Evolutionary conservation across 2,797 vertebrate genomes (phyloP).

Genomic region (Manis javanica): DNA sequence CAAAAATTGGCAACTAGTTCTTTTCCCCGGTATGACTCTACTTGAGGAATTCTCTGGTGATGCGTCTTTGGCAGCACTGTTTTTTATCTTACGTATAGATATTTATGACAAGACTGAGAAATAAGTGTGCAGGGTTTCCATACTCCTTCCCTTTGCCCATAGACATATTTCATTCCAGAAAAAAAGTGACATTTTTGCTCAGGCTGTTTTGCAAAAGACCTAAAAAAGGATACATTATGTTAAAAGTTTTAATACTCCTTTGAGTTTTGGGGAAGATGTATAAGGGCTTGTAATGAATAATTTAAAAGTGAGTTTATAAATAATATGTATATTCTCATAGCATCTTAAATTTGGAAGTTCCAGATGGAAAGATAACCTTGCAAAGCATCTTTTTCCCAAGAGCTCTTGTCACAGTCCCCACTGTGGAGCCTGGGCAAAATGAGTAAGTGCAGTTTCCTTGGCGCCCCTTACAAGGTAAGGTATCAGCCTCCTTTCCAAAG

Average conservation of each 20-base stretch:
- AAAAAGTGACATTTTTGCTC: constrained; percentile 19
- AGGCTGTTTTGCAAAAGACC: constrained; percentile 6
- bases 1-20: constrained; percentile 24
- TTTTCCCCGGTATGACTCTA: not conserved
- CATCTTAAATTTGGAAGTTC: constrained; percentile 38
- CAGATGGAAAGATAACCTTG: not conserved
- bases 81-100: constrained; percentile 23
- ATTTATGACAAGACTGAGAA: constrained; percentile 55
- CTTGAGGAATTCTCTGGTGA: constrained; percentile 29
- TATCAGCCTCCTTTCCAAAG: not conserved
- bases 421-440: too few relatives aligned
- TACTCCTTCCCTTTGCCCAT: not conserved
- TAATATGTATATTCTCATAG: not conserved
- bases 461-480: not conserved
- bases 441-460: not conserved
- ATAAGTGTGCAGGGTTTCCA: not conserved
- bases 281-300: not conserved
- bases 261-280: not conserved
- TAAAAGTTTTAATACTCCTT: constrained; percentile 19
- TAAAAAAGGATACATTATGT: not conserved
- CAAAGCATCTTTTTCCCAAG: not conserved
- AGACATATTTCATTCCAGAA: constrained; percentile 18
- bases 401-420: not conserved
- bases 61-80: not conserved
- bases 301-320: constrained; percentile 41